Percentiles rank a stretch among this genome's conserved stretches.
phyloP scores from a whole-genome alignment of 2,888 invertebrate species.

The Nebria brevicollis region DNA sequence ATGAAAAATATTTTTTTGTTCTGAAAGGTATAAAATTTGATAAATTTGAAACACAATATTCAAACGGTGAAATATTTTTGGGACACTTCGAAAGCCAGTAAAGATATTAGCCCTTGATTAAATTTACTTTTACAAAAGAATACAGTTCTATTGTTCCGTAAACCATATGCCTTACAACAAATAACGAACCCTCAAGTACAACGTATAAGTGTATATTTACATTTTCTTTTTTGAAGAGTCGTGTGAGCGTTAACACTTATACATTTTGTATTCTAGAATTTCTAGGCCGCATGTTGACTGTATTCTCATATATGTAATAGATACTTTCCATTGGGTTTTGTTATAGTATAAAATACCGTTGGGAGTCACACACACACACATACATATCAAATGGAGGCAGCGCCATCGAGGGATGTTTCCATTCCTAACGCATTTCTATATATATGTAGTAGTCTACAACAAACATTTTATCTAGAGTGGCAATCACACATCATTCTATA shows the following conservation, averaged over 20 bases:
- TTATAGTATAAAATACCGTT: constrained; percentile 38
- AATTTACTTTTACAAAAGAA: background rate
- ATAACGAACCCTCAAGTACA: constrained; percentile 20
- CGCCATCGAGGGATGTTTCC: background rate
- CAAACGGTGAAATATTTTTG: background rate
- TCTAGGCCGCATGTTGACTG: constrained; percentile 13
- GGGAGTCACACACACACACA: constrained; percentile 17
- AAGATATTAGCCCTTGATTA: background rate
- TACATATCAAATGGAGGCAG: background rate
- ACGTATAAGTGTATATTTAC: background rate
- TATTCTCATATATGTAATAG: constrained; percentile 42
- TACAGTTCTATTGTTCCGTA: constrained; percentile 6
- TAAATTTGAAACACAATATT: background rate
- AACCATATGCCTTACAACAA: constrained; percentile 15
- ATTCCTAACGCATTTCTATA: constrained; percentile 20
- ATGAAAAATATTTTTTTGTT: no score
- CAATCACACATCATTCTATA: constrained; percentile 39
- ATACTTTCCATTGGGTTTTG: constrained; percentile 36
- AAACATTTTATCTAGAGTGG: constrained; percentile 39
- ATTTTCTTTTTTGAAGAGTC: constrained; percentile 15
- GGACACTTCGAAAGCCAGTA: background rate
- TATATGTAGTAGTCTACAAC: background rate
- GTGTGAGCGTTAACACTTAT: constrained; percentile 18
- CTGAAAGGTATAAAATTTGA: no score
- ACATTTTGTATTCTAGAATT: constrained; percentile 16